These are phyloP conservation scores for Typhlichthys eigenmanni DNA, from an alignment of 2,797 vertebrate species.

Conservation along the genomic window DNA sequence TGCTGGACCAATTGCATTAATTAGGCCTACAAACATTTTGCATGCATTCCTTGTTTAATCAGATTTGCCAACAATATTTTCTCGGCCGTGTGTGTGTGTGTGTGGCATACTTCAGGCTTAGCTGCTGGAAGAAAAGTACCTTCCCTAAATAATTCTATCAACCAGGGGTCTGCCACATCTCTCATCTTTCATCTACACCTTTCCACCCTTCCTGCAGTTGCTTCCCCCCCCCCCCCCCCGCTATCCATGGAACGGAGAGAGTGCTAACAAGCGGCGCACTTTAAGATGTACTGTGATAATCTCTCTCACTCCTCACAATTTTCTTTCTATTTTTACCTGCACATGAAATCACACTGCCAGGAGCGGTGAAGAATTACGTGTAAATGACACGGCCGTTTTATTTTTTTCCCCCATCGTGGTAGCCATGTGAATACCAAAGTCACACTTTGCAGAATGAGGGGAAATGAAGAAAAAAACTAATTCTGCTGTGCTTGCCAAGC, in stretches of 20 bases:
- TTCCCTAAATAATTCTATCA: background rate
- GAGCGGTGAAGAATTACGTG: slow-evolving; percentile 35
- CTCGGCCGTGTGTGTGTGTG: no score
- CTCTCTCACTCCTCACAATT: slow-evolving; percentile 25
- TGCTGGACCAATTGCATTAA: no score
- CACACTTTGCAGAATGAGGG: background rate
- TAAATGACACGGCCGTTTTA: background rate
- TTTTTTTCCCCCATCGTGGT: no score
- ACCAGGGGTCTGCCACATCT: slow-evolving; percentile 5
- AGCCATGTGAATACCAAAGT: slow-evolving; percentile 12
- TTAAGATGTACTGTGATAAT: slow-evolving; percentile 29
- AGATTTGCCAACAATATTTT: no score
- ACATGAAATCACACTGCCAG: background rate
- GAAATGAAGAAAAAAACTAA: no score
- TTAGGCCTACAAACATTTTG: no score
- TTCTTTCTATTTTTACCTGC: slow-evolving; percentile 56
- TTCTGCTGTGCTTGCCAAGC: background rate
- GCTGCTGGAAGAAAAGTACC: slow-evolving; percentile 4
- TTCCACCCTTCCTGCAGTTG: background rate
- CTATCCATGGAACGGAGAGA: slow-evolving; percentile 24
- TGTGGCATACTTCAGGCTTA: no score
- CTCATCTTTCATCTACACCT: slow-evolving; percentile 1
- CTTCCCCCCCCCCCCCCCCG: slow-evolving; percentile 26
- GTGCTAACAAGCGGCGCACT: slow-evolving; percentile 60
- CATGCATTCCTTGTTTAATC: no score